Evolutionary conservation across 2,113 vertebrate species (phyloP).

Genomic region (Rhynchopsitta pachyrhyncha): DNA sequence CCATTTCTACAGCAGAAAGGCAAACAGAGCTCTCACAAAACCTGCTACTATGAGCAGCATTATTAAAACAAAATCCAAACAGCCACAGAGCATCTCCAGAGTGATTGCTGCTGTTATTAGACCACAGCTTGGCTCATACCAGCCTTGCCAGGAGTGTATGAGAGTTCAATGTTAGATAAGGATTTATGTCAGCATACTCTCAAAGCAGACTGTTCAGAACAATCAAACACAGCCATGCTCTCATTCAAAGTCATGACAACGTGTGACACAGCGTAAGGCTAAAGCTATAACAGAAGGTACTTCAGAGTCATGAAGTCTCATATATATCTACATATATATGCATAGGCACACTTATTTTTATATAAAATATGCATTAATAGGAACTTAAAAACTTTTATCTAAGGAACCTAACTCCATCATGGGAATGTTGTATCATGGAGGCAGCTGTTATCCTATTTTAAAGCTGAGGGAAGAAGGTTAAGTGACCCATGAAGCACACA

Average conservation of each 20-base stretch:
- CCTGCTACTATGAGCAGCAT: background rate
- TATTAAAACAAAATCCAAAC: constrained; percentile 44
- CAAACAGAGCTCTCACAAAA: constrained; percentile 14
- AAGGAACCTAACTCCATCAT: background rate
- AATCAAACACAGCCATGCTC: background rate
- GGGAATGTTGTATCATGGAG: background rate
- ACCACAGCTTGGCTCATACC: background rate
- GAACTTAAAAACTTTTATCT: background rate
- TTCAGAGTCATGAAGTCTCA: background rate
- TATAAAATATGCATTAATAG: accelerated
- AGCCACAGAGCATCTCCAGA: background rate
- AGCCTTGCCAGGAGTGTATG: background rate
- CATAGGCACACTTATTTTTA: background rate
- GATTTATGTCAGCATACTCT: background rate
- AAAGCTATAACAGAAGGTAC: background rate
- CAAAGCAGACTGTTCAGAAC: background rate
- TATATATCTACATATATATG: no score
- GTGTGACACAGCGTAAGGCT: background rate
- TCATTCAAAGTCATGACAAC: background rate
- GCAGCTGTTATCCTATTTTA: background rate
- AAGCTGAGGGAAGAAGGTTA: background rate
- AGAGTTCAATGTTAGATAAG: background rate
- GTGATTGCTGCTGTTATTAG: constrained; percentile 21
- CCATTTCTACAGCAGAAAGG: constrained; percentile 13
- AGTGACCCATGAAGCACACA: background rate